These are phyloP conservation scores for Pituophis catenifer DNA, from an alignment of 2,113 vertebrate species.

Conservation along the genomic window DNA sequence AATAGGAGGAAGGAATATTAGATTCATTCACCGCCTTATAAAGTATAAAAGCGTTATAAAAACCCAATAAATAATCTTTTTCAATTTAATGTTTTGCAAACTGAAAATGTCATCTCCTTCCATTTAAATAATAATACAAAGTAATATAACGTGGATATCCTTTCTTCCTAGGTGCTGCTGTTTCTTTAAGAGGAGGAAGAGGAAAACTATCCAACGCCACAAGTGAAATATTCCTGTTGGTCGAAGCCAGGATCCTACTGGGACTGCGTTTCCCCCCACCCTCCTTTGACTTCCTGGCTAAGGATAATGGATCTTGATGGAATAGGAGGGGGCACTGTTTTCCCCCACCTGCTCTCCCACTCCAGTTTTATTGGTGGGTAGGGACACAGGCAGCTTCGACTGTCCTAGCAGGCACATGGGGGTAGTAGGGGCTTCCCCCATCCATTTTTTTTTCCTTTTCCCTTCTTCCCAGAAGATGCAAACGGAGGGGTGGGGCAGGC, in stretches of 20 bases:
- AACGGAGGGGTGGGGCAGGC: not conserved
- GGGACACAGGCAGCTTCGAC: not conserved
- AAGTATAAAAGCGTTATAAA: not conserved
- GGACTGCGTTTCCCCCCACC: slow-evolving; percentile 9
- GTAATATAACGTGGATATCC: not conserved
- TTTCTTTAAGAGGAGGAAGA: slow-evolving; percentile 98
- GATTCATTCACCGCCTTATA: not conserved
- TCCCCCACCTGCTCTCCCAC: not conserved
- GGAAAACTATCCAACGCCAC: slow-evolving; percentile 93
- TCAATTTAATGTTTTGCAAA: not conserved
- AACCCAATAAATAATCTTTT: not conserved
- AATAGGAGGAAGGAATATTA: not conserved
- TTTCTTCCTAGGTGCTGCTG: slow-evolving; percentile 88
- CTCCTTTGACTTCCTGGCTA: slow-evolving; percentile 39
- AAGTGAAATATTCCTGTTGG: slow-evolving; percentile 74
- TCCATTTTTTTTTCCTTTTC: slow-evolving; percentile 17
- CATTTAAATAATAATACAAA: not conserved
- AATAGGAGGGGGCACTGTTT: not conserved
- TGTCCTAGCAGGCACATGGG: not conserved
- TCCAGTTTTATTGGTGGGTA: not conserved
- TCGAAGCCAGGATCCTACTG: not conserved
- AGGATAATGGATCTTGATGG: slow-evolving; percentile 20
- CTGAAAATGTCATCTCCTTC: not conserved
- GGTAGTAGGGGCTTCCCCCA: not conserved
- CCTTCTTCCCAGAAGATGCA: not conserved